Evolutionary conservation across 1,140 invertebrate genomes (phyloP).

Genomic region (Ceratoteleas bidentatus): DNA sequence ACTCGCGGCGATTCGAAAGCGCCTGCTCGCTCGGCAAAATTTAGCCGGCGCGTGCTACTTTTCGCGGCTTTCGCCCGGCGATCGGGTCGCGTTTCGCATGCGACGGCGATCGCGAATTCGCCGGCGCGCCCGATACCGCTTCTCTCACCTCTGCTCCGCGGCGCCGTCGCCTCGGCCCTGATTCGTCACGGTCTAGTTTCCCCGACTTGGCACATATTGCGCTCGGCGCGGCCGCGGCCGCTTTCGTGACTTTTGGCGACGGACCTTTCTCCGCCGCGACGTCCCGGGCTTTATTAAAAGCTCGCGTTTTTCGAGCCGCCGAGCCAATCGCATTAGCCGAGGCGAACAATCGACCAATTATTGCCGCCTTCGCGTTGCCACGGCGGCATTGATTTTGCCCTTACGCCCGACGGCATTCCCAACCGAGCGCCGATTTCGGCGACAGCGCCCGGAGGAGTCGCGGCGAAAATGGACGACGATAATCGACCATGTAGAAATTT

Average conservation of each 20-base stretch:
- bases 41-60: constrained; percentile 60
- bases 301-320: constrained; percentile 14
- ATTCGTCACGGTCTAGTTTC: constrained; percentile 76
- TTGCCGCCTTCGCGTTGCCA: too few species aligned
- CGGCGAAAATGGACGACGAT: too few species aligned
- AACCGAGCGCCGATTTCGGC: too few species aligned
- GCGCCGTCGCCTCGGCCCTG: constrained; percentile 69
- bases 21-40: constrained; percentile 41
- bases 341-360: not conserved
- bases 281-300: constrained; percentile 43
- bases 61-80: constrained; percentile 53
- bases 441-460: too few species aligned
- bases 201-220: constrained; percentile 65
- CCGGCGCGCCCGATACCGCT: constrained; percentile 56
- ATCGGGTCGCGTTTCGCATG: constrained; percentile 54
- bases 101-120: constrained; percentile 64
- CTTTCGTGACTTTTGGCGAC: constrained; percentile 72
- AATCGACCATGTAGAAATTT: too few species aligned
- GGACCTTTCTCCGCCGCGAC: constrained; percentile 60
- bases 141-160: constrained; percentile 61
- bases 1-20: constrained; percentile 57
- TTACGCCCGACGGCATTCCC: too few species aligned
- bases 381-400: too few species aligned
- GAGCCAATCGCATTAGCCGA: not conserved
- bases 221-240: constrained; percentile 4